phyloP scores from a whole-genome alignment of 2,113 vertebrate genomes.

The Phyllostomus discolor region DNA sequence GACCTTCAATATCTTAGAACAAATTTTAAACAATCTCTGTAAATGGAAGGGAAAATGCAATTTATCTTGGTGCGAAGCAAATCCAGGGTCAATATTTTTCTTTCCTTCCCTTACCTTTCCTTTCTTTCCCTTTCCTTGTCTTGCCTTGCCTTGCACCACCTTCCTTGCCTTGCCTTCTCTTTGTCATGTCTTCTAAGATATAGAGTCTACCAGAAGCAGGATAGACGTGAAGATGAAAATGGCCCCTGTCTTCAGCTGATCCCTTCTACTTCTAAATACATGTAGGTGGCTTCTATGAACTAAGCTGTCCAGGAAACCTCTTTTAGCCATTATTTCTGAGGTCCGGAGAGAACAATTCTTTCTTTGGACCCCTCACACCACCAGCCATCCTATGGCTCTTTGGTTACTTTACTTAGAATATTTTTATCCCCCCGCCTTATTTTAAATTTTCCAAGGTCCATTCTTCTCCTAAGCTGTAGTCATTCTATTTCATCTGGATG shows the following conservation, averaged over 20 bases:
- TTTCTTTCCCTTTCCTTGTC: accelerated
- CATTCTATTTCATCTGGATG: neutral
- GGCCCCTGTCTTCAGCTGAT: neutral
- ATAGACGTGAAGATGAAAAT: neutral
- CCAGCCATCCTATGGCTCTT: neutral
- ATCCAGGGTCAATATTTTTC: neutral
- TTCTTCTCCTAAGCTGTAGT: neutral
- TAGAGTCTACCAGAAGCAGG: neutral
- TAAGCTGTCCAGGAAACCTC: neutral
- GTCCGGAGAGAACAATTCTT: neutral
- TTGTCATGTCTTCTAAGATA: neutral
- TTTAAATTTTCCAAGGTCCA: neutral
- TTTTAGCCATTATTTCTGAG: neutral
- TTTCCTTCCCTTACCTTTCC: accelerated
- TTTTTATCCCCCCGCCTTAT: neutral
- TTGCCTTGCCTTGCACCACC: accelerated
- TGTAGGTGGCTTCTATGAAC: neutral
- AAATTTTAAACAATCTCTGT: neutral
- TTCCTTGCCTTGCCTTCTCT: neutral
- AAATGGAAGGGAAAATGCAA: neutral
- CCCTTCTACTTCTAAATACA: neutral
- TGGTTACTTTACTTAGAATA: neutral
- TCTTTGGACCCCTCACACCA: too few relatives aligned
- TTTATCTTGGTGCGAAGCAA: neutral
- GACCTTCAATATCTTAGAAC: neutral